Conservation (phyloP, 2,888 invertebrate species). For the Heteromurus nitidus region DNA sequence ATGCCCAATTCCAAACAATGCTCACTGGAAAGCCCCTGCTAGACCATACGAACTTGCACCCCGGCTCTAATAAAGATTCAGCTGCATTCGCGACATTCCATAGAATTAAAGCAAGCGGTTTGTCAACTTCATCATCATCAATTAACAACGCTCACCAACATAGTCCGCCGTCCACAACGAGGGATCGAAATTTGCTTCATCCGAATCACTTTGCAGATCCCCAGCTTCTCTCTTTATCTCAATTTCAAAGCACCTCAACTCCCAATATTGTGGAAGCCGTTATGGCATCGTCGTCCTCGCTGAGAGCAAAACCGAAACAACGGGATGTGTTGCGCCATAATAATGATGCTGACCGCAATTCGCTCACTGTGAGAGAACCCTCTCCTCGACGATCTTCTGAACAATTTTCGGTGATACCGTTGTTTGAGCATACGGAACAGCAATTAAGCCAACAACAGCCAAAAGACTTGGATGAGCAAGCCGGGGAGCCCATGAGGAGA, state of each 20-base stretch:
- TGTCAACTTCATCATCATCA: conserved; percentile 21
- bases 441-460: neutral
- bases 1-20: conserved; percentile 29
- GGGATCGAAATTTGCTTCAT: too few relatives aligned
- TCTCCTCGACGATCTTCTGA: conserved; percentile 37
- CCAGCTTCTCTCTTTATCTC: too few relatives aligned
- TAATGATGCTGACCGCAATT: too few relatives aligned
- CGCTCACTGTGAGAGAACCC: conserved; percentile 25
- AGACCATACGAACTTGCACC: conserved; percentile 19
- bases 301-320: neutral
- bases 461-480: neutral
- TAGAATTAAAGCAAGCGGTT: conserved; percentile 44
- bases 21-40: conserved; percentile 15
- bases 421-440: neutral
- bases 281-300: neutral
- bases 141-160: conserved; percentile 36
- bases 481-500: conserved; percentile 19
- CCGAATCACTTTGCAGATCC: too few relatives aligned
- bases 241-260: neutral
- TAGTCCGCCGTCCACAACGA: neutral
- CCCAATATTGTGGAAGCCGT: conserved; percentile 27
- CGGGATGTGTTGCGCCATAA: neutral
- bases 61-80: conserved; percentile 3
- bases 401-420: conserved; percentile 9
- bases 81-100: conserved; percentile 31